Evolutionary conservation across 1,140 invertebrate species (phyloP).

Genomic region (Anagrus nilaparvatae): DNA sequence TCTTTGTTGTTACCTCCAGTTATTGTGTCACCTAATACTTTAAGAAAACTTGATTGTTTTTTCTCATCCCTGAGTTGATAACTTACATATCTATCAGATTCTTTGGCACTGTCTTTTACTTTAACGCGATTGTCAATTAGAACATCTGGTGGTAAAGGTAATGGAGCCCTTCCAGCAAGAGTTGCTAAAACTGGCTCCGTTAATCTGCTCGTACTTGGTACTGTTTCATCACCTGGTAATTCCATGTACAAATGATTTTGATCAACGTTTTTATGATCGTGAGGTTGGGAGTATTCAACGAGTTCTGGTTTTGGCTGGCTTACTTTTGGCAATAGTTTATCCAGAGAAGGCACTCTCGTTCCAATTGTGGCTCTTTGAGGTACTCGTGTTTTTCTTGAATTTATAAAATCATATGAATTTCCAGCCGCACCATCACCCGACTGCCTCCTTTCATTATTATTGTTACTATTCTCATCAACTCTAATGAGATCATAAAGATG

Average conservation of each 20-base stretch:
- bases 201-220: conserved; percentile 37
- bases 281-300: conserved; percentile 45
- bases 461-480: conserved; percentile 59
- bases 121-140: conserved; percentile 24
- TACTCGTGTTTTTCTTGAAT: conserved; percentile 36
- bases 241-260: conserved; percentile 45
- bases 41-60: conserved; percentile 34
- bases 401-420: conserved; percentile 55
- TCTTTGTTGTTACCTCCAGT: conserved; percentile 22
- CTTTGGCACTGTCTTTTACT: conserved; percentile 14
- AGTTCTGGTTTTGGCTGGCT: conserved; percentile 27
- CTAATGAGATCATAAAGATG: conserved; percentile 69
- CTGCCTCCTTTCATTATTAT: conserved; percentile 41
- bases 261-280: conserved; percentile 34
- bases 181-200: conserved; percentile 34
- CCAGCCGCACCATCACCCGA: conserved; percentile 42
- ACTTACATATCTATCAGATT: neutral
- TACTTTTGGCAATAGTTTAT: conserved; percentile 44
- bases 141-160: conserved; percentile 32
- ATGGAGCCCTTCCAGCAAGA: conserved; percentile 25
- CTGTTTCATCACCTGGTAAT: conserved; percentile 38
- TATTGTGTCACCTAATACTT: conserved; percentile 35
- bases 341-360: conserved; percentile 50
- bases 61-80: conserved; percentile 18
- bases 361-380: too few relatives aligned